These are phyloP conservation scores for Leucopsar rothschildi DNA, from an alignment of 2,113 vertebrate genomes.

Conservation along the genomic window DNA sequence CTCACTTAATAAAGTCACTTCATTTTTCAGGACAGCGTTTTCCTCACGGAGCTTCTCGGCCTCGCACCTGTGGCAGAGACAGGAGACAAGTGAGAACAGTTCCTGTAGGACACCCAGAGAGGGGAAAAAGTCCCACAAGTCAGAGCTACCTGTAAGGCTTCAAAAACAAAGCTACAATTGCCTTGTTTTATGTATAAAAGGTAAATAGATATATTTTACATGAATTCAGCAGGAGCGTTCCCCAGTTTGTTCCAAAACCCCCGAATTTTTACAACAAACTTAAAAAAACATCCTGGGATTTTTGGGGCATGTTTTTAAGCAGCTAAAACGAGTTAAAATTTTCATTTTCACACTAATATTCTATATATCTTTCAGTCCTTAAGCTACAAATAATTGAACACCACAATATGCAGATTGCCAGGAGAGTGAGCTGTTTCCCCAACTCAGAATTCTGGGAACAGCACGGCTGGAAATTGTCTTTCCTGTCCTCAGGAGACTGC, in stretches of 20 bases:
- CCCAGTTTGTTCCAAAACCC: background rate
- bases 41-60: constrained; percentile 83
- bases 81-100: background rate
- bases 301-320: background rate
- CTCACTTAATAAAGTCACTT: constrained; percentile 79
- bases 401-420: background rate
- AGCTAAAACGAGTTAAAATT: background rate
- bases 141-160: background rate
- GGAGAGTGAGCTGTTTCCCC: background rate
- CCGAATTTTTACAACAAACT: background rate
- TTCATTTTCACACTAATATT: background rate
- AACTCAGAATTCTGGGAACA: background rate
- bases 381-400: background rate
- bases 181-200: fast-evolving
- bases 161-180: background rate
- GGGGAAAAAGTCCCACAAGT: background rate
- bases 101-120: fast-evolving
- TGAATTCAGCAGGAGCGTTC: background rate
- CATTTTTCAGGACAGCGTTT: constrained; percentile 76
- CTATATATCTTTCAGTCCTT: background rate
- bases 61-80: constrained; percentile 75
- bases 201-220: background rate
- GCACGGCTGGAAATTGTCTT: background rate
- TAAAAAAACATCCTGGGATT: background rate
- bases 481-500: background rate